A percentile compares a stretch with the other conserved stretches of the same genome.
Conservation (phyloP, 1,140 invertebrate species). For the Micrasema minimum region DNA sequence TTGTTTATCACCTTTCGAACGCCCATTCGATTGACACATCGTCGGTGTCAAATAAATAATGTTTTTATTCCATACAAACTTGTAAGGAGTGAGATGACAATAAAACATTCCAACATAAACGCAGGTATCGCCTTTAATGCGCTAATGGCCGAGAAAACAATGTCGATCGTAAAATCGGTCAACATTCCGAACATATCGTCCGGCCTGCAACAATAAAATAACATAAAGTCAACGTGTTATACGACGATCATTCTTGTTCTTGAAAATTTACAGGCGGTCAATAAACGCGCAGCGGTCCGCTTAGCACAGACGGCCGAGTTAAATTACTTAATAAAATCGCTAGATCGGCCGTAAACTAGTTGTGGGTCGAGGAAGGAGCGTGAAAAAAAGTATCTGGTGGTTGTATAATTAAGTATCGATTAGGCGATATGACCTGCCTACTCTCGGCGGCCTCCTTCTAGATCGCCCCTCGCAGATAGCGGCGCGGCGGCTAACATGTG, state of each 20-base stretch:
- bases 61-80: too few species aligned
- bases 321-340: constrained; percentile 49
- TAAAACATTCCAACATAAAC: constrained; percentile 13
- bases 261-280: constrained; percentile 37
- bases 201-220: constrained; percentile 10
- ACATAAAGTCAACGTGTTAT: constrained; percentile 36
- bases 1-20: background rate
- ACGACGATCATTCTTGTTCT: constrained; percentile 36
- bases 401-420: constrained; percentile 49
- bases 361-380: constrained; percentile 18
- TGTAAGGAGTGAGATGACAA: constrained; percentile 1
- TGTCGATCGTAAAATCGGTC: constrained; percentile 35
- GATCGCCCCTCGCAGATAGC: constrained; percentile 31
- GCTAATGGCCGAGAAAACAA: constrained; percentile 30
- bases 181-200: constrained; percentile 32
- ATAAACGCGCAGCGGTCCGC: constrained; percentile 27
- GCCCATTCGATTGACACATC: background rate
- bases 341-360: constrained; percentile 46
- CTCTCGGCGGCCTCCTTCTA: constrained; percentile 11
- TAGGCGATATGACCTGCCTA: constrained; percentile 40
- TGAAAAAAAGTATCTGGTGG: constrained; percentile 38
- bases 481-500: constrained; percentile 24
- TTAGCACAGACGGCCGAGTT: constrained; percentile 8
- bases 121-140: constrained; percentile 11
- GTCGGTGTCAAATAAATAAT: too few species aligned